These are phyloP conservation scores for Sardinella longiceps DNA, from an alignment of 2,797 vertebrate genomes.

Conservation along the genomic window DNA sequence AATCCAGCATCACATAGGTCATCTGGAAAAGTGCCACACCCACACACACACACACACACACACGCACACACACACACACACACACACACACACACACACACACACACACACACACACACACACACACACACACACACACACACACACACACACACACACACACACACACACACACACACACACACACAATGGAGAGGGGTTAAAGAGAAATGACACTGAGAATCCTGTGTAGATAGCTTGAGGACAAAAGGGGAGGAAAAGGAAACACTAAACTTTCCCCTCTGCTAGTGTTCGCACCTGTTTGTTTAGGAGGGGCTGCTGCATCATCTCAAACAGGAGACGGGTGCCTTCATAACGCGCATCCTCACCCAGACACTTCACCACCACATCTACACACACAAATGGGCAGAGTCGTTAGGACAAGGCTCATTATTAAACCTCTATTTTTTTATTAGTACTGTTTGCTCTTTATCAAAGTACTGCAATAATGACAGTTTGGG, in stretches of 20 bases:
- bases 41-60: not conserved
- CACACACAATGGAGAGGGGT: slow-evolving; percentile 44
- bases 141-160: not conserved
- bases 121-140: not conserved
- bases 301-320: slow-evolving; percentile 97
- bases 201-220: not conserved
- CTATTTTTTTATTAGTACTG: no score
- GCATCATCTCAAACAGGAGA: slow-evolving; percentile 87
- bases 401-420: not conserved
- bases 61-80: not conserved
- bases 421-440: not conserved
- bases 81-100: not conserved
- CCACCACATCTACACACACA: slow-evolving; percentile 77
- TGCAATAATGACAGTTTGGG: not conserved
- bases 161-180: not conserved
- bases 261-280: not conserved
- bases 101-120: not conserved
- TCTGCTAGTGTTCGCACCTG: slow-evolving; percentile 75
- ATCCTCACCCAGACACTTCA: slow-evolving; percentile 87
- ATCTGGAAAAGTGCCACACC: slow-evolving; percentile 78
- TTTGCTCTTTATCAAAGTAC: not conserved
- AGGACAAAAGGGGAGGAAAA: not conserved
- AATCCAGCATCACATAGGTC: slow-evolving; percentile 91
- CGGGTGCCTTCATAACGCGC: slow-evolving; percentile 84
- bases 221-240: not conserved